Conservation (phyloP, 2,888 invertebrate species). For the Drosophila picticornis region DNA sequence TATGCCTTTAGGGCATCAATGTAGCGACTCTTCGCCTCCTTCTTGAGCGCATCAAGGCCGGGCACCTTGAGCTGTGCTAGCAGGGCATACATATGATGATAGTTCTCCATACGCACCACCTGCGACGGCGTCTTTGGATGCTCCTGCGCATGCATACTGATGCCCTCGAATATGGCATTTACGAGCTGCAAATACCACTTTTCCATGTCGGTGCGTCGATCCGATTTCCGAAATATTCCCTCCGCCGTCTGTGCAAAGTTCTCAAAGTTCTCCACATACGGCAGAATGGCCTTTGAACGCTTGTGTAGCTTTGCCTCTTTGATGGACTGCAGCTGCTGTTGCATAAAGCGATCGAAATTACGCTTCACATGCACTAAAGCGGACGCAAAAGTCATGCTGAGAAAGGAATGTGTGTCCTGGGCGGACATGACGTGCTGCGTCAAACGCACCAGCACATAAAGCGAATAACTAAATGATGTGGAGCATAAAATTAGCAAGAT, state of each 20-base stretch:
- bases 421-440: conserved; percentile 97
- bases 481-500: background rate
- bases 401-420: conserved; percentile 93
- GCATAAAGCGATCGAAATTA: conserved; percentile 96
- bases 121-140: conserved; percentile 96
- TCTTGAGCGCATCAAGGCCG: conserved; percentile 93
- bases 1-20: conserved; percentile 95
- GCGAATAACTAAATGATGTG: conserved; percentile 90
- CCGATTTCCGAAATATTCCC: conserved; percentile 93
- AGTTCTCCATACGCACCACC: conserved; percentile 98
- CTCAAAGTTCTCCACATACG: conserved; percentile 96
- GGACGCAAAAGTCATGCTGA: conserved; percentile 94
- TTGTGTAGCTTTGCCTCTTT: conserved; percentile 90
- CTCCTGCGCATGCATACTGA: conserved; percentile 91
- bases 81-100: conserved; percentile 95
- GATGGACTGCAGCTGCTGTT: conserved; percentile 92
- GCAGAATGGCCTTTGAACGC: conserved; percentile 92
- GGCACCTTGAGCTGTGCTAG: conserved; percentile 95
- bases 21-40: conserved; percentile 96
- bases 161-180: conserved; percentile 93
- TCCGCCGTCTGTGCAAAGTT: conserved; percentile 95
- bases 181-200: conserved; percentile 95
- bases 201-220: conserved; percentile 95
- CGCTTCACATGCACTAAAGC: conserved; percentile 94
- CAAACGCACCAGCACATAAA: conserved; percentile 96